phyloP scores from a whole-genome alignment of 2,888 invertebrate species.

The Meiosimyza decipiens region DNA sequence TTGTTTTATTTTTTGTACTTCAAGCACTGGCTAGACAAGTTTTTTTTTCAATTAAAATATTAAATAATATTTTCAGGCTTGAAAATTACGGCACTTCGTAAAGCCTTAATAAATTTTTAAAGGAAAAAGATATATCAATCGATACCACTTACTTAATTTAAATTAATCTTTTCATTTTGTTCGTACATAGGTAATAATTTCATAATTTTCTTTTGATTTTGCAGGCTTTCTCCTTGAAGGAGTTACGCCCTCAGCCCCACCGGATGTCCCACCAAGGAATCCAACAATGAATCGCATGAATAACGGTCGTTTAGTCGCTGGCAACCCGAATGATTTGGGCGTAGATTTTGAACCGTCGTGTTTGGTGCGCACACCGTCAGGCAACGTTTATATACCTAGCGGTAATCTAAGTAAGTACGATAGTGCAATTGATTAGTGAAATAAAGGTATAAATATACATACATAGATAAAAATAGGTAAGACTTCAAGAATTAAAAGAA shows the following conservation, averaged over 20 bases:
- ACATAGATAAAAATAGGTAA: neutral
- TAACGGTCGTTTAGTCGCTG: constrained; percentile 88
- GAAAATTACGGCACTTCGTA: too few species aligned
- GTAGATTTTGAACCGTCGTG: constrained; percentile 90
- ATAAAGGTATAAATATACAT: too few species aligned
- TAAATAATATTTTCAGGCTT: too few species aligned
- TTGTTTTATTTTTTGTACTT: too few species aligned
- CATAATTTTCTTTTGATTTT: constrained; percentile 61
- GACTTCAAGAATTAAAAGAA: too few species aligned
- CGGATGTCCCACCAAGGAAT: constrained; percentile 91
- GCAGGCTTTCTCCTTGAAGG: constrained; percentile 89
- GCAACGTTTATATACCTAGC: constrained; percentile 94
- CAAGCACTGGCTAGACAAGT: too few species aligned
- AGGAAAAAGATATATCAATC: too few species aligned
- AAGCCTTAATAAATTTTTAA: too few species aligned
- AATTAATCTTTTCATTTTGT: constrained; percentile 28
- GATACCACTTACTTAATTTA: too few species aligned
- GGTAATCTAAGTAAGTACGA: constrained; percentile 73
- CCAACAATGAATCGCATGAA: constrained; percentile 92
- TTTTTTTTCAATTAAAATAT: too few species aligned
- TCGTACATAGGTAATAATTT: constrained; percentile 37
- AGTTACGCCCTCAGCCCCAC: constrained; percentile 76
- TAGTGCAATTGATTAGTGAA: neutral
- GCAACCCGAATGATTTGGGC: constrained; percentile 79
- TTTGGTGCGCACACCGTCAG: constrained; percentile 89